These are phyloP conservation scores for Actinernus sp. DNA, from an alignment of 92 coral and sea anemone genomes.

Conservation along the genomic window DNA sequence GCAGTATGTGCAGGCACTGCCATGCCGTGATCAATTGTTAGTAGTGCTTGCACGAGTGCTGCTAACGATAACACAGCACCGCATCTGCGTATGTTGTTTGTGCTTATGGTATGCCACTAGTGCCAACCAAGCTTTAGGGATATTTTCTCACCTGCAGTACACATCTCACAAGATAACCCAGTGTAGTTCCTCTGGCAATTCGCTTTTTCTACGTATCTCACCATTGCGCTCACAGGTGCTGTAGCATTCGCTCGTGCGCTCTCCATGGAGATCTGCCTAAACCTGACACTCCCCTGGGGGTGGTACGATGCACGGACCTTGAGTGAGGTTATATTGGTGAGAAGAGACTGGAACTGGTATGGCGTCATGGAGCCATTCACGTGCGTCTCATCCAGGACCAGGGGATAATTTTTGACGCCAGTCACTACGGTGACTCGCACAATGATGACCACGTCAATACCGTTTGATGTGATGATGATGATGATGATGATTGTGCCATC, in stretches of 20 bases:
- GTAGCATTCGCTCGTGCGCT: constrained; percentile 53
- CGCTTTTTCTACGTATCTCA: constrained; percentile 81
- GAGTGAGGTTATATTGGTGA: constrained; percentile 77
- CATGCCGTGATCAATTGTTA: too few species aligned
- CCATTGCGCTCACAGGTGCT: constrained; percentile 23
- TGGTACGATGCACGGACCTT: constrained; percentile 63
- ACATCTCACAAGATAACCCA: constrained; percentile 88
- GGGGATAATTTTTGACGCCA: too few species aligned
- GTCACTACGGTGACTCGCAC: too few species aligned
- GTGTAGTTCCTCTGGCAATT: constrained; percentile 86
- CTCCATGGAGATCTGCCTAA: constrained; percentile 58
- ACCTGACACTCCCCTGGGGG: constrained; percentile 57
- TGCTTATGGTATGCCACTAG: too few species aligned
- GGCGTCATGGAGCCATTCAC: constrained; percentile 31
- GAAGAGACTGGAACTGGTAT: constrained; percentile 83
- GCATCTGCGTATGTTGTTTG: too few species aligned
- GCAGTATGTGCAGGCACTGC: too few species aligned
- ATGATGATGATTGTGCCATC: too few species aligned
- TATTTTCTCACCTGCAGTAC: constrained; percentile 85
- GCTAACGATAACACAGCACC: too few species aligned
- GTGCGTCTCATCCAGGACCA: constrained; percentile 72
- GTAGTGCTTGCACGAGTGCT: too few species aligned
- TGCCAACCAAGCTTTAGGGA: too few species aligned
- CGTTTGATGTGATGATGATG: too few species aligned
- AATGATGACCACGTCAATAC: too few species aligned